These are phyloP conservation scores for Dipus sagitta DNA, from an alignment of 2,797 vertebrate species.

Conservation along the genomic window DNA sequence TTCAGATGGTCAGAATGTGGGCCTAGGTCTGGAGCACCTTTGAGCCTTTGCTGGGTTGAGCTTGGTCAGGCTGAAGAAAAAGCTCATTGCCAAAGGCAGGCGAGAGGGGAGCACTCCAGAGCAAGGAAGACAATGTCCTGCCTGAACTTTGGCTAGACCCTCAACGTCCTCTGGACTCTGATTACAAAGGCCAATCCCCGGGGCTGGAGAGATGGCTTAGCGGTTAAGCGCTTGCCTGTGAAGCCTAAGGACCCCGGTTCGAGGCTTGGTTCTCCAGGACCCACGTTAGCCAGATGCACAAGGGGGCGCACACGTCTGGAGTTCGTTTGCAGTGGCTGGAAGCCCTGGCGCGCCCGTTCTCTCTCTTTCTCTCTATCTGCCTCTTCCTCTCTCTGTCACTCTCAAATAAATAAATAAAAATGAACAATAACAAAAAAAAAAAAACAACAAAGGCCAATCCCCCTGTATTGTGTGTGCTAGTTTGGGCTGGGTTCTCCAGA, in stretches of 20 bases:
- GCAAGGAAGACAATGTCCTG: not conserved
- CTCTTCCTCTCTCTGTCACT: too few relatives aligned
- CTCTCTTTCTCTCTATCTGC: too few relatives aligned
- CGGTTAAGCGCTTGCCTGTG: too few relatives aligned
- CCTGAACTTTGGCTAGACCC: not conserved
- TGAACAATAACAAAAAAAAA: too few relatives aligned
- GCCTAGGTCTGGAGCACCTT: conserved; percentile 1
- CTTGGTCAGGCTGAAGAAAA: not conserved
- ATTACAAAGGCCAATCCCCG: not conserved
- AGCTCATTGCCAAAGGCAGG: not conserved
- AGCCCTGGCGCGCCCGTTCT: too few relatives aligned
- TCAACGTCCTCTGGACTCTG: not conserved
- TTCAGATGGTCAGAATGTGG: not conserved
- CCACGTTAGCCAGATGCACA: too few relatives aligned
- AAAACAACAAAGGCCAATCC: not conserved
- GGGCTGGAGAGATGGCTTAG: too few relatives aligned
- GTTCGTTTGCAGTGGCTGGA: too few relatives aligned
- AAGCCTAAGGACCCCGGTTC: too few relatives aligned
- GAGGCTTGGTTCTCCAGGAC: too few relatives aligned
- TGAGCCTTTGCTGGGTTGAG: not conserved
- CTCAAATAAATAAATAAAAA: too few relatives aligned
- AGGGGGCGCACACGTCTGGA: too few relatives aligned
- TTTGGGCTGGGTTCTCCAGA: not conserved
- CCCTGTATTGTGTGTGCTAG: not conserved
- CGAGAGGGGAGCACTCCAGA: not conserved